phyloP scores from a whole-genome alignment of 2,888 invertebrate genomes.

The Odontomyia ornata region DNA sequence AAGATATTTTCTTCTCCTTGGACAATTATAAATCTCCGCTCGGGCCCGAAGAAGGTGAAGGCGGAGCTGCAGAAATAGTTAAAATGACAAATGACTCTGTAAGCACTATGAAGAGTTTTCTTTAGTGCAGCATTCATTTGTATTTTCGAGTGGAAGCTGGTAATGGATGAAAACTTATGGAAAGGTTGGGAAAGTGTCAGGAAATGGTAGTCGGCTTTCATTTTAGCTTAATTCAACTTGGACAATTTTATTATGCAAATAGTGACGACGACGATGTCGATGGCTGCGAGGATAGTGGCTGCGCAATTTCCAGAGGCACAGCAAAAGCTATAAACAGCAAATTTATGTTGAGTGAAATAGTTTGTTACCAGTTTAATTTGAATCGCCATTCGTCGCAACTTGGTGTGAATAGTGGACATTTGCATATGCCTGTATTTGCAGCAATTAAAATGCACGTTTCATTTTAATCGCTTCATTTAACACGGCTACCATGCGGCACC shows the following conservation, averaged over 20 bases:
- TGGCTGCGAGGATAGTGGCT: too few species aligned
- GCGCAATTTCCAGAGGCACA: too few species aligned
- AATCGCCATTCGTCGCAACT: not conserved
- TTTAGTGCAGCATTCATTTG: not conserved
- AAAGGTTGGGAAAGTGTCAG: not conserved
- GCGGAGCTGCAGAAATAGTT: not conserved
- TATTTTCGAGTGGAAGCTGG: not conserved
- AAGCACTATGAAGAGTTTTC: not conserved
- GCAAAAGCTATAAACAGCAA: not conserved
- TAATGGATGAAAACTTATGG: not conserved
- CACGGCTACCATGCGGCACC: too few species aligned
- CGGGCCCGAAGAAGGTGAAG: too few species aligned
- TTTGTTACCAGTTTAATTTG: not conserved
- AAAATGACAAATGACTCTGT: not conserved
- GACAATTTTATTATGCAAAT: constrained; percentile 7
- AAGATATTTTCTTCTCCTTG: not conserved
- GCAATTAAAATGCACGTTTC: too few species aligned
- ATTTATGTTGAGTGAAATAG: not conserved
- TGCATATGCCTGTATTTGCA: too few species aligned
- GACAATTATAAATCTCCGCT: not conserved
- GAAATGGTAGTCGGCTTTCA: not conserved
- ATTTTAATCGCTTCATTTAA: too few species aligned
- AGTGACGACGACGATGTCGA: too few species aligned
- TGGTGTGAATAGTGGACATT: too few species aligned
- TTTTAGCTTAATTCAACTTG: not conserved